phyloP scores from a whole-genome alignment of 2,888 invertebrate species.

The Archaeoteleia sp. region DNA sequence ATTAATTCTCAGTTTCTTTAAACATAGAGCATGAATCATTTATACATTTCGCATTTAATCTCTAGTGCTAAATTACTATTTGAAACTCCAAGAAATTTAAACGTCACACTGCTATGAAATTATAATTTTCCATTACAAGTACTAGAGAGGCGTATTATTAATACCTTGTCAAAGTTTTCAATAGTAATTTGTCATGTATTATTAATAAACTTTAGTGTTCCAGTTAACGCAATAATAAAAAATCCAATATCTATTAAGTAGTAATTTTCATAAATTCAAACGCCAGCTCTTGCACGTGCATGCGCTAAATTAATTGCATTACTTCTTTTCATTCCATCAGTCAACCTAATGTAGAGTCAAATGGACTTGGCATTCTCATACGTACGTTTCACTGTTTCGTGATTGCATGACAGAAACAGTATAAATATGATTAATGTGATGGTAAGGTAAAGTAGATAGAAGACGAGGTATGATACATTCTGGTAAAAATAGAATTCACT shows the following conservation, averaged over 20 bases:
- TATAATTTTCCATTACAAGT: too few relatives aligned
- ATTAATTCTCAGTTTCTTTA: slow-evolving; percentile 13
- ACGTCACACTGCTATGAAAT: too few relatives aligned
- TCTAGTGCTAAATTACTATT: slow-evolving; percentile 15
- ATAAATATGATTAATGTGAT: slow-evolving; percentile 49
- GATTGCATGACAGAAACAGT: slow-evolving; percentile 44
- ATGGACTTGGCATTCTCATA: slow-evolving; percentile 41
- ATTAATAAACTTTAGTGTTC: slow-evolving; percentile 3
- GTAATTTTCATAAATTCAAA: slow-evolving; percentile 39
- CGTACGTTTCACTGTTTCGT: slow-evolving; percentile 43
- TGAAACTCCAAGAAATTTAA: too few relatives aligned
- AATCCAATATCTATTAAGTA: slow-evolving; percentile 20
- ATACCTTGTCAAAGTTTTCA: too few relatives aligned
- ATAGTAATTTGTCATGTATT: slow-evolving; percentile 16
- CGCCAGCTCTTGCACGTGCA: slow-evolving; percentile 38
- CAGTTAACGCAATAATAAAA: slow-evolving; percentile 30
- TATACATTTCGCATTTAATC: slow-evolving; percentile 12
- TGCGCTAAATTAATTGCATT: slow-evolving; percentile 45
- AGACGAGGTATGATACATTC: slow-evolving; percentile 9
- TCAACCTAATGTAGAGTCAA: slow-evolving; percentile 33
- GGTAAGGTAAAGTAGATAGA: slow-evolving; percentile 21
- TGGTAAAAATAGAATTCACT: slow-evolving; percentile 38
- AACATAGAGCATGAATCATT: slow-evolving; percentile 32
- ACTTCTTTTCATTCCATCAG: slow-evolving; percentile 31
- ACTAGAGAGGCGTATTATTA: too few relatives aligned